Evolutionary conservation across 2,113 vertebrate species (phyloP).

Genomic region (Ceyx cyanopectus): DNA sequence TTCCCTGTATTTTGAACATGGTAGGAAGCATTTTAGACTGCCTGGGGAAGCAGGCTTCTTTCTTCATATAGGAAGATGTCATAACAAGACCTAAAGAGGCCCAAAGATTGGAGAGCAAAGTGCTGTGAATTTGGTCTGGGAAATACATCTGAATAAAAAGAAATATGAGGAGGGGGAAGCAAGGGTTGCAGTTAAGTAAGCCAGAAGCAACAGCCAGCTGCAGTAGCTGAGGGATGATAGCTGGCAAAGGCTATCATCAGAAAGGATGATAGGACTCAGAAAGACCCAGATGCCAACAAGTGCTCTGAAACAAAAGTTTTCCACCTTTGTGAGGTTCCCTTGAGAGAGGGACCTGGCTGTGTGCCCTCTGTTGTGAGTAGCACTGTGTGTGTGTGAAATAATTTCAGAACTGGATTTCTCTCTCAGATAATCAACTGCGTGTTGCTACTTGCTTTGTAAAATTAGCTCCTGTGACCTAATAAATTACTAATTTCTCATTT

Average conservation of each 20-base stretch:
- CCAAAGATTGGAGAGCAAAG: neutral
- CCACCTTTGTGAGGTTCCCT: neutral
- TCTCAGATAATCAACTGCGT: neutral
- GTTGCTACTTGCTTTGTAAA: neutral
- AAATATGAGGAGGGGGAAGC: neutral
- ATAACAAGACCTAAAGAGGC: neutral
- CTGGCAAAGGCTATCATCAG: neutral
- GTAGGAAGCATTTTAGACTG: neutral
- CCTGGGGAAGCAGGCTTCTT: neutral
- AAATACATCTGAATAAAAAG: neutral
- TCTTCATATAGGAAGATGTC: neutral
- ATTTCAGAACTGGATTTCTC: neutral
- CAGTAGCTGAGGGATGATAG: neutral
- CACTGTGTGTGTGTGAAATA: fast-evolving
- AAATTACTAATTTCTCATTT: neutral
- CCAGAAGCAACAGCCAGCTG: neutral
- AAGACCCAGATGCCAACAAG: neutral
- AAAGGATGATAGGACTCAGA: neutral
- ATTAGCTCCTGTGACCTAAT: neutral
- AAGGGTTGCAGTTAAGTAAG: neutral
- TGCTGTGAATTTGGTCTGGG: neutral
- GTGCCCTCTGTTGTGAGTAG: neutral
- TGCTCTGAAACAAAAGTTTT: neutral
- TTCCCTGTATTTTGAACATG: neutral
- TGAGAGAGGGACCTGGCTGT: neutral